Evolutionary conservation across 1,140 invertebrate genomes (phyloP).

Genomic region (Bombus sylvicola): DNA sequence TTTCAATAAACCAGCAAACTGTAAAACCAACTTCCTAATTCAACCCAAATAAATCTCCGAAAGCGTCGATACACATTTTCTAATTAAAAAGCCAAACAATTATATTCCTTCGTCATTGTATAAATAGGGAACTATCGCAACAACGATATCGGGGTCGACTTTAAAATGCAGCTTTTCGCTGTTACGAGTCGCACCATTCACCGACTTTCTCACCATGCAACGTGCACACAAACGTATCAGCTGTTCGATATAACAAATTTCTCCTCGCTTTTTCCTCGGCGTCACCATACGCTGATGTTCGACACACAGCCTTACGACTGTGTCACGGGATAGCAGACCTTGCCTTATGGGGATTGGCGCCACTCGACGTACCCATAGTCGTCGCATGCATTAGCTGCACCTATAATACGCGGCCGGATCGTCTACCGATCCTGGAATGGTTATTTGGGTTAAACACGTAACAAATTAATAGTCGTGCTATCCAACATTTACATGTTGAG

Average conservation of each 20-base stretch:
- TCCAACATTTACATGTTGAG: constrained; percentile 59
- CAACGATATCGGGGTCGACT: not conserved
- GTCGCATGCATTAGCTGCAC: constrained; percentile 40
- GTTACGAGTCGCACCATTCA: not conserved
- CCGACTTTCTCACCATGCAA: not conserved
- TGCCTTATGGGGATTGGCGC: constrained; percentile 42
- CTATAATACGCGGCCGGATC: constrained; percentile 39
- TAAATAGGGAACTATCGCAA: too few relatives aligned
- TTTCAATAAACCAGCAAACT: too few relatives aligned
- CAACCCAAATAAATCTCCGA: too few relatives aligned
- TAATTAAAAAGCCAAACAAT: too few relatives aligned
- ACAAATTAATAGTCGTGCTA: constrained; percentile 63
- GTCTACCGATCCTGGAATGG: constrained; percentile 46
- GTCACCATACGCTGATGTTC: not conserved
- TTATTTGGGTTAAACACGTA: constrained; percentile 66
- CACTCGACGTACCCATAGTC: constrained; percentile 7
- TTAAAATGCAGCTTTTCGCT: not conserved
- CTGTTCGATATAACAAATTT: constrained; percentile 20
- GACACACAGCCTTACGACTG: not conserved
- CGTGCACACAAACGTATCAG: not conserved
- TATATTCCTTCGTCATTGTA: too few relatives aligned
- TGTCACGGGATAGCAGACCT: not conserved
- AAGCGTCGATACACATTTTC: too few relatives aligned
- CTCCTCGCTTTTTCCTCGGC: not conserved
- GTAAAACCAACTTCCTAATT: too few relatives aligned